Base-by-base conservation (phyloP, 2,113 vertebrate genomes). In the Accipiter cooperii region DNA sequence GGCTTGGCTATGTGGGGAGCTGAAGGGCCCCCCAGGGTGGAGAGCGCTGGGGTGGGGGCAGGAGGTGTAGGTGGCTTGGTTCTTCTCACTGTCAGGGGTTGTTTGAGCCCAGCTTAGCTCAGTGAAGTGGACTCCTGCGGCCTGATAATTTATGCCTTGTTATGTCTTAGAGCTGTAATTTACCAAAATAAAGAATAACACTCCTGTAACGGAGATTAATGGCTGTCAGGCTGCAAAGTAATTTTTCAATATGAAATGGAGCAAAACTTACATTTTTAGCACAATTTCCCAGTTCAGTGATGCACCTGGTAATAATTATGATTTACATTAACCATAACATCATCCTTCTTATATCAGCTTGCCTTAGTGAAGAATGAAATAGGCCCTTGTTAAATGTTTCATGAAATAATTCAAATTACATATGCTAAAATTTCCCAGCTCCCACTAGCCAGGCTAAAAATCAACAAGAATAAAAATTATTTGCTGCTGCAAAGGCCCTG, bases 231-330 rank as follows among this genome's bases (percentile, higher is more conserved):
- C 65, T 60, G 55, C 46, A 49, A 61, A 87, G 93, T 65, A 79
- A 94, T 88, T 95, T 97, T 97, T 96, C 90, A 93, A 61, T 91
- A 84, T 80, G 95, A 97, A 98, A 89, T 89, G 87, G 57, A 97
- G 77, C 87, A 96, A 92, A 97, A 93, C 87, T 87, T 94, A 94
- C 51, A 64, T 88, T 96, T 96, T 97, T 96, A 92, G 84, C 76
- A 84, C 74, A 85, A 91, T 98, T 97, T 97, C 69, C 88, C 70
- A 93, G 85, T 91, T 96, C 93, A 97, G 76, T 85, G 92, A 91
- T 96, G 94, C 88, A 96, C 87, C 88, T 97, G 94, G 92, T 97
- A 97, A 96, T 93, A 95, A 96, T 92, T 90, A 79, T 86, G 86
- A 94, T 83, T 97, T 94, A 97, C 46, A 71, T 83, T 82, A 94